phyloP scores from a whole-genome alignment of 2,113 vertebrate species.

The Psilopsiagon aurifrons region DNA sequence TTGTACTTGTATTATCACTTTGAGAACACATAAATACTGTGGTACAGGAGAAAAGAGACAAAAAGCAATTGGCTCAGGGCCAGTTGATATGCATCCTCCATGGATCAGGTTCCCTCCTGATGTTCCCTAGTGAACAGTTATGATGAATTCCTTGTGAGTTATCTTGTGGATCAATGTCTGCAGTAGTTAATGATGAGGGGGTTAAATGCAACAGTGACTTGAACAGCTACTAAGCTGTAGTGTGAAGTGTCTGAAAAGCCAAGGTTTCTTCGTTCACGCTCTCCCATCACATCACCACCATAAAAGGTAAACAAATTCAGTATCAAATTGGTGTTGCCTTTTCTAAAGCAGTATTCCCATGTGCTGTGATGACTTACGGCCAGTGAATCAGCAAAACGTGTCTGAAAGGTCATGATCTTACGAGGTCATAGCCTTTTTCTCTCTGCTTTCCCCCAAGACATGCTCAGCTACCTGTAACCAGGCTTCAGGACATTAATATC shows the following conservation, averaged over 20 bases:
- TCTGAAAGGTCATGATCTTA: neutral
- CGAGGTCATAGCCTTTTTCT: neutral
- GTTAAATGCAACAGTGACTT: neutral
- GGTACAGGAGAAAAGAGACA: neutral
- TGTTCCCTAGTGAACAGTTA: neutral
- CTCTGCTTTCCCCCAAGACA: neutral
- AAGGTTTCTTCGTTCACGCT: neutral
- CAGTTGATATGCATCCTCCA: neutral
- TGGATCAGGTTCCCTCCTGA: neutral
- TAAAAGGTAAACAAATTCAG: neutral
- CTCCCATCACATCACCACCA: neutral
- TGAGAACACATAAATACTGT: neutral
- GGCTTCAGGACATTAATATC: neutral
- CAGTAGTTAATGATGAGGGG: neutral
- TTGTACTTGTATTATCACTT: neutral
- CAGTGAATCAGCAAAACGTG: neutral
- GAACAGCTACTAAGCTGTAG: neutral
- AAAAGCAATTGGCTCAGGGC: neutral
- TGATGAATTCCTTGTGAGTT: neutral
- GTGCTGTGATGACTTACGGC: accelerated
- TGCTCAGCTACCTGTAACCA: neutral
- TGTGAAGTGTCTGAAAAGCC: neutral
- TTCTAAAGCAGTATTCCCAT: neutral
- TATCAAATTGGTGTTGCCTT: neutral
- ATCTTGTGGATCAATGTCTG: neutral